Base-by-base conservation (phyloP, 35 echinoderm and acorn worm species). In the Chiridota heheva region DNA sequence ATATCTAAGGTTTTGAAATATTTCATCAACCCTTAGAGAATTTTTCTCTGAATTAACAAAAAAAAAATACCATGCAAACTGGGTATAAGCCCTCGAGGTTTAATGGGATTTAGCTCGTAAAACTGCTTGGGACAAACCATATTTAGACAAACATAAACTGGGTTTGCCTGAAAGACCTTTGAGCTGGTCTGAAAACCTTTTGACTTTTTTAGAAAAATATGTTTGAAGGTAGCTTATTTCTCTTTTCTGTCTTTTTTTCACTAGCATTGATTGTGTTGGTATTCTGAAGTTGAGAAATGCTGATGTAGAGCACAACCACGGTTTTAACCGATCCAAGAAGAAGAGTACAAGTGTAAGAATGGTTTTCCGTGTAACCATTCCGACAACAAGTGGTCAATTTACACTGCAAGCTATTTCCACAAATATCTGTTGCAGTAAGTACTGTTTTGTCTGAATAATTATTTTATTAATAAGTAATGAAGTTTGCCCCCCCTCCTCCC, bases 231-330 rank as follows among this genome's bases (percentile, higher is more conserved):
- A n/a, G n/a, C n/a, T n/a, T 25, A 5, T 28, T 65, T 24, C 29
- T 30, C 18, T 29, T 20, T 20, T 65, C 30, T 65, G 62, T 30
- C 32, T 24, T 32, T 29, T 55, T 71, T 81, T 0, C 77, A n/a
- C n/a, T n/a, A 98, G 95, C 28, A 51, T 98, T 68, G 95, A 98
- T 76, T 98, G 95, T 73, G 90, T 98, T 79, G 95, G 95, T 24
- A 98, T 98, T 63, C 46, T 98, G 67, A 98, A 98, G 81, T 63
- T 92, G 16, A 81, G 89, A 40, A 98, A 98, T 78, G 95, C 95
- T 22, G 93, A 98, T 77, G 95, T 98, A 27, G 95, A 98, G 59
- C 89, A 98, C 72, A 91, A 86, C 47, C 62, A 88, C 17, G 95
- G 89, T n/a, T 81, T 91, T 17, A 60, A 86, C 10, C 72, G 95